phyloP scores from a whole-genome alignment of 2,113 vertebrate species.

The Sceloporus undulatus region DNA sequence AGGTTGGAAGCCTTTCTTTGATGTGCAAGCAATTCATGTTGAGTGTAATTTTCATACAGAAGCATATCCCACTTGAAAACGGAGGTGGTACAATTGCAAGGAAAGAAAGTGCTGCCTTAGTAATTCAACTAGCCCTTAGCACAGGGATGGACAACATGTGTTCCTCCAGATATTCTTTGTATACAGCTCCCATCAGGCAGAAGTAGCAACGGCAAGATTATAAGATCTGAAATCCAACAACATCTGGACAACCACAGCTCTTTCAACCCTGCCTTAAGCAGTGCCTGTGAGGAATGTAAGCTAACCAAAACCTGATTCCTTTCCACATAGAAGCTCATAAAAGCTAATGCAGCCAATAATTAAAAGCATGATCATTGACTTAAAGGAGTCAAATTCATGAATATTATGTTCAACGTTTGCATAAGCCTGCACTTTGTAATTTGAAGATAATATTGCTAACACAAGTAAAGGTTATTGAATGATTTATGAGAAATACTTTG shows the following conservation, averaged over 20 bases:
- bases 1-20: background rate
- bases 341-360: background rate
- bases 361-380: background rate
- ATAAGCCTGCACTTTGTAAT: background rate
- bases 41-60: background rate
- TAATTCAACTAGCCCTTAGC: too few species aligned
- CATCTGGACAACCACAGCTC: too few species aligned
- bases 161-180: background rate
- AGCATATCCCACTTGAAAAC: background rate
- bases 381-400: background rate
- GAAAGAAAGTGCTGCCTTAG: background rate
- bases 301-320: background rate
- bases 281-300: background rate
- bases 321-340: background rate
- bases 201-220: background rate
- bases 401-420: background rate
- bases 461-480: background rate
- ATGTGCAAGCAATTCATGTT: background rate
- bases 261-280: too few species aligned
- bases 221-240: background rate
- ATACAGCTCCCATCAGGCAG: background rate
- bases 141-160: background rate
- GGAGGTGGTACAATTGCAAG: background rate
- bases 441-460: background rate
- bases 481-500: too few species aligned